Base-by-base conservation (phyloP, 2,888 invertebrate genomes). In the Drosophila histrio region DNA sequence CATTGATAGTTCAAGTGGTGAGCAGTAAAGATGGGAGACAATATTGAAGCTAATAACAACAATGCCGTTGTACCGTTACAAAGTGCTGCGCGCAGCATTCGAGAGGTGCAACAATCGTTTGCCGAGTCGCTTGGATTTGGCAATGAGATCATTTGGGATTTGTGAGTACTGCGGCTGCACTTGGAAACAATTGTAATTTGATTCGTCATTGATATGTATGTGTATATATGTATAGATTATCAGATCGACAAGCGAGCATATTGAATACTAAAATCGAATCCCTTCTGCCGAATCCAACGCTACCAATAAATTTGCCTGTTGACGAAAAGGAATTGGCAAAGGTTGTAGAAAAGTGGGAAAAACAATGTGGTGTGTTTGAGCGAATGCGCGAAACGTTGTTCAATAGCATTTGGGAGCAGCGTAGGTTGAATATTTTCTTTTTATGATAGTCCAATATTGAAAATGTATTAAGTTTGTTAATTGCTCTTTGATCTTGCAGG, bases 401-500 rank as follows among this genome's bases (percentile, higher is more conserved):
- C 41, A 38, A 77, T 5, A 86, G 74, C 11, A 74, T 90, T 22
- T 91, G 91, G 90, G 62, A 79, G 11, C 91, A 91, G 72, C 85
- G 91, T 91, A 81, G 81, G 87, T 68, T 11, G 0, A n/a, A n/a
- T n/a, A n/a, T n/a, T n/a, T n/a, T n/a, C n/a, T n/a, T 6, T 5
- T 26, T 26, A 24, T 24, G 4, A 7, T 5, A 8, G 2, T 15
- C 2, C 0, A 1, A 15, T 5, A 32, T 5, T 1, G 6, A 1
- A 2, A 2, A 34, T 32, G 2, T 19, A 19, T 57, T n/a, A n/a
- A n/a, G 8, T 50, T 24, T 44, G 11, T 9, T n/a, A n/a, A 19
- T 17, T 41, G 13, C 15, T 21, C 6, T 6, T 28, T 15, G 5
- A 28, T 49, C 32, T 32, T 64, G 57, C 26, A 91, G 91, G 89